These are phyloP conservation scores for Pseudolycoriella hygida DNA, from an alignment of 2,888 invertebrate genomes.

Conservation along the genomic window DNA sequence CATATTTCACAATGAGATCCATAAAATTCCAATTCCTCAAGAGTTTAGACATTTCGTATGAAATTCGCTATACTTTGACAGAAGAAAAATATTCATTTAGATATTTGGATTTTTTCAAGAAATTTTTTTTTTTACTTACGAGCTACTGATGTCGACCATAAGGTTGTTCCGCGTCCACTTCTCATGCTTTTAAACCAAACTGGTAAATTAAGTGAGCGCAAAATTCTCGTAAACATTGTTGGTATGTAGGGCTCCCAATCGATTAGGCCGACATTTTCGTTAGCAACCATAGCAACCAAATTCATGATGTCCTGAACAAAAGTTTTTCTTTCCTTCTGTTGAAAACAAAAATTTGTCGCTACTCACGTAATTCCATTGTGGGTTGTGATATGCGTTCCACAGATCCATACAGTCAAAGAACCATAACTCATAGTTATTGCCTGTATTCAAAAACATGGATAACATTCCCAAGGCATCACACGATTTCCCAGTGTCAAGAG, in stretches of 20 bases:
- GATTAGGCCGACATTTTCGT: constrained; percentile 60
- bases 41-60: no score
- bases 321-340: constrained; percentile 12
- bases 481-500: constrained; percentile 41
- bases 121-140: constrained; percentile 8
- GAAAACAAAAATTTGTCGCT: constrained; percentile 11
- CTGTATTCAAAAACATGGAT: constrained; percentile 51
- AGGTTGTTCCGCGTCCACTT: constrained; percentile 34
- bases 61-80: no score
- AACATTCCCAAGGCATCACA: constrained; percentile 38
- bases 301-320: constrained; percentile 51
- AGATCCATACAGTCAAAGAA: constrained; percentile 58
- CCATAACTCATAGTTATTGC: constrained; percentile 58
- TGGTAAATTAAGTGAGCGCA: constrained; percentile 59
- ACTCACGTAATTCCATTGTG: constrained; percentile 24
- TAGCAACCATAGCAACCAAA: constrained; percentile 55
- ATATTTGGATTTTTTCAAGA: neutral
- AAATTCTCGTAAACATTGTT: constrained; percentile 51
- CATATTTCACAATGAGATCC: no score
- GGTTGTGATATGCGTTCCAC: constrained; percentile 62
- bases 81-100: constrained; percentile 12
- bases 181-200: constrained; percentile 54
- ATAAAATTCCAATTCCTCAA: no score
- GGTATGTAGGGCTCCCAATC: constrained; percentile 78
- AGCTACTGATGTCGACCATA: constrained; percentile 16